Evolutionary conservation across 2,797 vertebrate species (phyloP), one percentile per base, ranked within the genome.

Genomic region (Psittacula echo): DNA sequence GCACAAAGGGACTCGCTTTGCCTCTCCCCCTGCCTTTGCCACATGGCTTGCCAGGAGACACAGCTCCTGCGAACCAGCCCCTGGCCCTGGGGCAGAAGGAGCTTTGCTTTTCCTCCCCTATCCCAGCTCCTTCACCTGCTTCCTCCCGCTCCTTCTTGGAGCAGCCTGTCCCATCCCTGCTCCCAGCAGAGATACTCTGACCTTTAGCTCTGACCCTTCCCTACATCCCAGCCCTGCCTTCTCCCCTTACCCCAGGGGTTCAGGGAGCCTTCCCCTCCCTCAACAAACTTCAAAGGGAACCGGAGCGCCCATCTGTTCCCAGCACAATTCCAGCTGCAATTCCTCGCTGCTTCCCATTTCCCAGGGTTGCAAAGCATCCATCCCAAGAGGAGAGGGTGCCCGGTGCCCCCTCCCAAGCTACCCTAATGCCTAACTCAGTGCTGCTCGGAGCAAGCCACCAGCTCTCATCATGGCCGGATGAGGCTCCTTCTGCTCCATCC

Each of bases 31-130:
- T 16, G 9, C 48, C 47, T 34, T 27, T 7, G 11, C 27, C 39
- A 9, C n/a, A 2, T 2, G 4, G 17, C 3, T 2, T 10, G 24
- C 5, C 5, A 19, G 18, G 9, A 56, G 13, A 5, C 16, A 27
- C 44, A n/a, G 19, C 73, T 47, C 61, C 7, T 15, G 42, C 5
- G n/a, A 66, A 19, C 2, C 13, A 32, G 18, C 37, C 27, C 17
- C n/a, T 4, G 0, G 11, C 16, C 27, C 48, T 5, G 24, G n/a
- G 24, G 56, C 56, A 58, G n/a, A 34, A 58, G 56, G 22, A 34
- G n/a, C 29, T 92, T 41, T 9, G 45, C 22, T 82, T 67, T 78
- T 21, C 50, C 19, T 23, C 50, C 72, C 44, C 41, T 21, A 0
- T 3, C 19, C 56, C 10, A 3, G 56, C 56, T 58, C n/a, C 56